Evolutionary conservation across 2,797 vertebrate genomes (phyloP).

Genomic region (Hafferia zeledoni): DNA sequence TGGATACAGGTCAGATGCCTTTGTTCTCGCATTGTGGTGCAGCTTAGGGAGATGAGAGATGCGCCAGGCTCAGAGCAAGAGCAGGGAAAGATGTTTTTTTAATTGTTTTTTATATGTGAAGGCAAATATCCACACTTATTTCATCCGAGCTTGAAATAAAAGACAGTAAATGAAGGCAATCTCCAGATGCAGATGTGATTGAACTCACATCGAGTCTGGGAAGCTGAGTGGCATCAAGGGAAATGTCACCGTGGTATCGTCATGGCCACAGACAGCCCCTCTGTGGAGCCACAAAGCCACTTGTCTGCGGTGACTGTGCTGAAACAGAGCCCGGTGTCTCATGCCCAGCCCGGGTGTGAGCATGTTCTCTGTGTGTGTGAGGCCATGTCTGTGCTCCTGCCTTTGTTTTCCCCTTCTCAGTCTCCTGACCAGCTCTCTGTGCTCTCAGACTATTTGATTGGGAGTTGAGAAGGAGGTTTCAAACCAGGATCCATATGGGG

Average conservation of each 20-base stretch:
- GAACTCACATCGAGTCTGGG: not conserved
- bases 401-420: not conserved
- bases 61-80: not conserved
- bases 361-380: not conserved
- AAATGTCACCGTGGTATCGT: not conserved
- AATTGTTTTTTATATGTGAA: not conserved
- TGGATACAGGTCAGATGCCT: slow-evolving; percentile 73
- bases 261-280: slow-evolving; percentile 24
- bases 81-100: not conserved
- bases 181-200: not conserved
- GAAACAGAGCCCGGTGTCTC: fast-evolving
- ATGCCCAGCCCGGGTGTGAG: not conserved
- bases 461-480: slow-evolving; percentile 26
- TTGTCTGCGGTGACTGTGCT: not conserved
- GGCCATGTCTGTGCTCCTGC: not conserved
- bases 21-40: slow-evolving; percentile 52
- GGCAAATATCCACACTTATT: not conserved
- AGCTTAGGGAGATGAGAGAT: slow-evolving; percentile 64
- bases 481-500: slow-evolving; percentile 61
- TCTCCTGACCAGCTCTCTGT: not conserved
- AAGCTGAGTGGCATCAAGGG: not conserved
- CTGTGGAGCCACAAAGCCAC: slow-evolving; percentile 11
- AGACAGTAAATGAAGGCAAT: not conserved
- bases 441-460: slow-evolving; percentile 12
- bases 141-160: slow-evolving; percentile 13